Evolutionary conservation across 2,797 vertebrate species (phyloP).

Genomic region (Muscicapa comitata): DNA sequence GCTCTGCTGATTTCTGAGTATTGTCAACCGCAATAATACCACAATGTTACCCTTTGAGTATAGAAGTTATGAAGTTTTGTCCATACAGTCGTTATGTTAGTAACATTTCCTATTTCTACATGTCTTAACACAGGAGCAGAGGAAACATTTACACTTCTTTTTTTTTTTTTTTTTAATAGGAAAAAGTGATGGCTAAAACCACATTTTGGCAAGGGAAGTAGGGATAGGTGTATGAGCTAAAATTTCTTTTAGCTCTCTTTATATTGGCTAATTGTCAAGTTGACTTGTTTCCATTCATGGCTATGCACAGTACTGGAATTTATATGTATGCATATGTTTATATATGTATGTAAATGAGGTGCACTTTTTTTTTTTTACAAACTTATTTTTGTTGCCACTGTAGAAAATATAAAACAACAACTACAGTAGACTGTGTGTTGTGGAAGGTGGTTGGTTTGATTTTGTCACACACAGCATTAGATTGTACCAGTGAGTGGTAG

Average conservation of each 20-base stretch:
- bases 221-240: not conserved
- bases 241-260: slow-evolving; percentile 17
- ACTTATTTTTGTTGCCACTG: not conserved
- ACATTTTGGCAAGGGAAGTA: slow-evolving; percentile 3
- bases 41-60: not conserved
- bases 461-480: not conserved
- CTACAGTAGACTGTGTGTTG: not conserved
- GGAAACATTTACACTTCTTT: slow-evolving; percentile 14
- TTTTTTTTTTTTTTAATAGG: not conserved
- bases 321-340: not conserved
- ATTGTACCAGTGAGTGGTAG: not conserved
- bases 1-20: not conserved
- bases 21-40: not conserved
- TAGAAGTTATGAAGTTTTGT: not conserved
- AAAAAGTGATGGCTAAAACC: slow-evolving; percentile 57
- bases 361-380: not conserved
- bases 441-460: not conserved
- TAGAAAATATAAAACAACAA: not conserved
- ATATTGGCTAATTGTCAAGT: slow-evolving; percentile 18
- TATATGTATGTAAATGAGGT: accelerated
- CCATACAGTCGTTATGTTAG: not conserved
- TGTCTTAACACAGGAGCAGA: slow-evolving; percentile 16
- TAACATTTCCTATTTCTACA: not conserved
- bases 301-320: not conserved
- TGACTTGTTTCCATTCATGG: not conserved